Evolutionary conservation across 1,140 invertebrate genomes (phyloP).

Genomic region (Apis laboriosa): DNA sequence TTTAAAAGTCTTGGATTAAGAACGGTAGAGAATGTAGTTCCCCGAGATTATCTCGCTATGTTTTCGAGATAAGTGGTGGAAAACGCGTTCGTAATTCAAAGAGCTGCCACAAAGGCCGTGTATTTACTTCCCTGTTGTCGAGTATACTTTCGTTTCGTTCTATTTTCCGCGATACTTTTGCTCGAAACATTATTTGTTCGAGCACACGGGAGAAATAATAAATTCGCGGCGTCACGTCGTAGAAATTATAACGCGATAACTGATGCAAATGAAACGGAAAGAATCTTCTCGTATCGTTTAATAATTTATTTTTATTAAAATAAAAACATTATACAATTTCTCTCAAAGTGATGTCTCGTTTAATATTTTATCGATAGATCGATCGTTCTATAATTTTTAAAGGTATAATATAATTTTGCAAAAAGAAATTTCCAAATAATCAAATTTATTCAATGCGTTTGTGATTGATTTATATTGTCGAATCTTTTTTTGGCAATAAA

Average conservation of each 20-base stretch:
- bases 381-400: no score
- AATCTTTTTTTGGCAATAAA: no score
- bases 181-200: not conserved
- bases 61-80: constrained; percentile 16
- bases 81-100: constrained; percentile 27
- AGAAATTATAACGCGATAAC: not conserved
- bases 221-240: not conserved
- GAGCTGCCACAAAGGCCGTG: not conserved
- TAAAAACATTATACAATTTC: no score
- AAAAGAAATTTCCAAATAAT: no score
- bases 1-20: constrained; percentile 31
- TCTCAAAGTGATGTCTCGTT: no score
- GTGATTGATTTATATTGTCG: no score
- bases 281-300: no score
- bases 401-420: no score
- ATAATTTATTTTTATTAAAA: no score
- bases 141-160: not conserved
- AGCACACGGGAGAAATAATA: not conserved
- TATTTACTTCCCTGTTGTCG: not conserved
- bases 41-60: constrained; percentile 22
- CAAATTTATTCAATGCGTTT: no score
- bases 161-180: not conserved
- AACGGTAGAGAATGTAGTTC: constrained; percentile 6
- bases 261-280: no score
- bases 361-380: no score